These are phyloP conservation scores for Pristionchus fissidentatus DNA, from an alignment of 2,888 invertebrate species.

Conservation along the genomic window DNA sequence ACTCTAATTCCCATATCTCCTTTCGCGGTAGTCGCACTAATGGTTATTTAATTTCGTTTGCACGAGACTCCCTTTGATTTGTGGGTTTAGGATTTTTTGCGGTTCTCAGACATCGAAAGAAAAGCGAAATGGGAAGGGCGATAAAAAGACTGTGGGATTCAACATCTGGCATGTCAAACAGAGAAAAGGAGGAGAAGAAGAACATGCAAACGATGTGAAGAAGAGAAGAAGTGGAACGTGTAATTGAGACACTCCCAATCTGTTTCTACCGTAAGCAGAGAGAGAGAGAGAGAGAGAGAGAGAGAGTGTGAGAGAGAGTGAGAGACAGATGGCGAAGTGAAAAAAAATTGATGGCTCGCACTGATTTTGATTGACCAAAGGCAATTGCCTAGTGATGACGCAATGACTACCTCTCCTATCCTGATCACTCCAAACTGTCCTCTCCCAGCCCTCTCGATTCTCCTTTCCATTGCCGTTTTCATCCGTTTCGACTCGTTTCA, in stretches of 20 bases:
- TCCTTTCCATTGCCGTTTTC: conserved; percentile 46
- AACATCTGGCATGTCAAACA: conserved; percentile 39
- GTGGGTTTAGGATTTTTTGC: background rate
- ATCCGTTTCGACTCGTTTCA: conserved; percentile 29
- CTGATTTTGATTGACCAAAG: background rate
- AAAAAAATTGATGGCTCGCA: background rate
- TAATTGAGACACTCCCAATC: conserved; percentile 39
- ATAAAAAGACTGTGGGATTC: background rate
- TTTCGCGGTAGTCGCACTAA: too few species aligned
- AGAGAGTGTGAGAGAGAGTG: too few species aligned
- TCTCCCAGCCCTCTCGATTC: conserved; percentile 44
- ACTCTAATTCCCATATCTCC: too few species aligned
- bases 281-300: too few species aligned
- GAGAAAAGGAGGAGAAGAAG: conserved; percentile 27
- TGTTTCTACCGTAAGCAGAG: background rate
- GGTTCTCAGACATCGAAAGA: background rate
- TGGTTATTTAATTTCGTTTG: too few species aligned
- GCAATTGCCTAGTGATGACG: background rate
- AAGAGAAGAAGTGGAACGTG: background rate
- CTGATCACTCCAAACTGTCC: conserved; percentile 17
- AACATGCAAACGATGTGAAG: background rate
- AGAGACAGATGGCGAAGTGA: too few species aligned
- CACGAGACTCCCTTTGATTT: conserved; percentile 7
- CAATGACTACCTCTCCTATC: conserved; percentile 2
- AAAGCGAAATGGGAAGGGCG: conserved; percentile 1